Conservation (phyloP, 1,140 invertebrate genomes). For the Neodiprion fabricii region DNA sequence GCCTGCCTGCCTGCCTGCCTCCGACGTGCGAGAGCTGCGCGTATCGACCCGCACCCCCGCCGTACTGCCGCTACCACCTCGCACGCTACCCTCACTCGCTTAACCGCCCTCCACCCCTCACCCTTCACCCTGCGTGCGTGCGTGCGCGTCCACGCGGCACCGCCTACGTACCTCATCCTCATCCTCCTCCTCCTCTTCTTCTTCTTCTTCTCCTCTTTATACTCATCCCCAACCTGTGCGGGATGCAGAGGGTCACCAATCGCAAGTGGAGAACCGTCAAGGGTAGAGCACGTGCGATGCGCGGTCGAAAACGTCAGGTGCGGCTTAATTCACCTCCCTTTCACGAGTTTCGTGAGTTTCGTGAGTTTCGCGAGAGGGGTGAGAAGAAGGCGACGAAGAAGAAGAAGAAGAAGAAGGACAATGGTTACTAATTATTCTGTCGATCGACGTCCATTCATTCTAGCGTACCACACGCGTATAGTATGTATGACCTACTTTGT, state of each 20-base stretch:
- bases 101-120: too few species aligned
- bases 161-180: neutral
- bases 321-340: neutral
- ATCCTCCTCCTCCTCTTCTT: neutral
- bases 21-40: conserved; percentile 57
- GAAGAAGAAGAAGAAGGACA: too few species aligned
- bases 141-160: neutral
- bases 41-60: conserved; percentile 52
- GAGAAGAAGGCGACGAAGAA: too few species aligned
- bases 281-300: neutral
- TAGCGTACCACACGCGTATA: too few species aligned
- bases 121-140: neutral
- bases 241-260: neutral
- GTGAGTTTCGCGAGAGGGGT: too few species aligned
- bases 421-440: too few species aligned
- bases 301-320: neutral
- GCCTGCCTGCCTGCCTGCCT: conserved; percentile 31
- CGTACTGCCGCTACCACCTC: neutral
- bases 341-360: too few species aligned
- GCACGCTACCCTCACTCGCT: neutral
- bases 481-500: too few species aligned
- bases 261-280: neutral
- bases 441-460: too few species aligned
- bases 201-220: too few species aligned
- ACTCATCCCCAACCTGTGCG: too few species aligned